phyloP scores from a whole-genome alignment of 1,140 invertebrate genomes.

The Trichoplusia ni region DNA sequence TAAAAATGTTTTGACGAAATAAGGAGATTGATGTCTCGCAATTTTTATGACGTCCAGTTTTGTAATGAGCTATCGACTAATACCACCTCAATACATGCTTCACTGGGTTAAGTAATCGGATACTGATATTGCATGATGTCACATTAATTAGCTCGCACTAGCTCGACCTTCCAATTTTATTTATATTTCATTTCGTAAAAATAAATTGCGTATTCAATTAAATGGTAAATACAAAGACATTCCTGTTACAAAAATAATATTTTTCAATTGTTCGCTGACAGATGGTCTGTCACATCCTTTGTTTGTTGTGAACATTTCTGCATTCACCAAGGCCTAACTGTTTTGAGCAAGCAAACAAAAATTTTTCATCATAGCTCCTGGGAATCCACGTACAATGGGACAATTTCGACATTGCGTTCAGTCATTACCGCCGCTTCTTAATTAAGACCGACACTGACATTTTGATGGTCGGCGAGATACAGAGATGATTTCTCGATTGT shows the following conservation, averaged over 20 bases:
- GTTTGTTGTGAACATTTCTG: conserved; percentile 1
- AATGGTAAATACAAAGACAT: neutral
- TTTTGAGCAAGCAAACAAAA: conserved; percentile 18
- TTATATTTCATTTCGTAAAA: neutral
- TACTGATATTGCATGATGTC: neutral
- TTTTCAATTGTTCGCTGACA: conserved; percentile 1
- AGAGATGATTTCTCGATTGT: conserved; percentile 48
- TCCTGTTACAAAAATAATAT: conserved; percentile 3
- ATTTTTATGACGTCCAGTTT: neutral
- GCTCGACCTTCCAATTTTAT: conserved; percentile 1
- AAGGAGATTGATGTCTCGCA: neutral
- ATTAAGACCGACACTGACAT: conserved; percentile 48
- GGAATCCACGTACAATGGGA: conserved; percentile 38
- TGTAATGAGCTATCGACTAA: neutral
- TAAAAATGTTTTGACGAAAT: neutral
- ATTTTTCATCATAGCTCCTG: conserved; percentile 30
- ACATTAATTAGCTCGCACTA: conserved; percentile 4
- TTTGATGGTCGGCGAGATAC: conserved; percentile 49
- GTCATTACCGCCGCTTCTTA: conserved; percentile 35
- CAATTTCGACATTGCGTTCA: conserved; percentile 43
- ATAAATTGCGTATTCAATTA: neutral
- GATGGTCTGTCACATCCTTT: conserved; percentile 20
- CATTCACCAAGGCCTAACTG: conserved; percentile 17
- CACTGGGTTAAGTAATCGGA: conserved; percentile 2
- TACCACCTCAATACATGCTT: neutral